These are phyloP conservation scores for Plectrocnemia conspersa DNA, from an alignment of 1,140 invertebrate genomes.

Conservation along the genomic window DNA sequence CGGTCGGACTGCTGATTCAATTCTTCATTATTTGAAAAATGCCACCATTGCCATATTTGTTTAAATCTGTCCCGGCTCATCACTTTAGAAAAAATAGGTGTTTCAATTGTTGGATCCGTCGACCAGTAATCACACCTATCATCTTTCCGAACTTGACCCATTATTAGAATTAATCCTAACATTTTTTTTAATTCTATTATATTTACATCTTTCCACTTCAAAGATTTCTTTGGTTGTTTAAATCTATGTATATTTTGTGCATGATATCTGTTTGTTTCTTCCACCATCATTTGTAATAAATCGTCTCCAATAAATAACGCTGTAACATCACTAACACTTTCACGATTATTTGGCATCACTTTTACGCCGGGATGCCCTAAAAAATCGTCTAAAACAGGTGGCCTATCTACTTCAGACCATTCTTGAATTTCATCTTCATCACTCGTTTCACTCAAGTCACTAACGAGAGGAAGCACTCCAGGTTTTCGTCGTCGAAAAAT, in stretches of 20 bases:
- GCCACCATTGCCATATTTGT: slow-evolving; percentile 18
- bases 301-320: neutral
- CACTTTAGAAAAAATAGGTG: slow-evolving; percentile 25
- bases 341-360: neutral
- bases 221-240: neutral
- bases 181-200: slow-evolving; percentile 18
- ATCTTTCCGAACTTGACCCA: slow-evolving; percentile 17
- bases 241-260: neutral
- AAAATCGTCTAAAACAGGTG: neutral
- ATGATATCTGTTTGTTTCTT: neutral
- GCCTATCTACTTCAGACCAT: too few relatives aligned
- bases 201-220: slow-evolving; percentile 11
- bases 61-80: slow-evolving; percentile 27
- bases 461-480: too few relatives aligned
- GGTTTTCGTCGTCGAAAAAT: too few relatives aligned
- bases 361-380: neutral
- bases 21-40: slow-evolving; percentile 28
- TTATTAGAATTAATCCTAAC: slow-evolving; percentile 16
- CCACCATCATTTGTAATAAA: neutral
- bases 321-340: neutral
- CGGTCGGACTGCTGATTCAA: neutral
- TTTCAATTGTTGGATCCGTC: slow-evolving; percentile 19
- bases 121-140: slow-evolving; percentile 9
- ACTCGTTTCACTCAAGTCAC: too few relatives aligned
- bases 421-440: too few relatives aligned